Evolutionary conservation across 2,888 invertebrate genomes (phyloP).

Genomic region (Parthenolecanium corni): DNA sequence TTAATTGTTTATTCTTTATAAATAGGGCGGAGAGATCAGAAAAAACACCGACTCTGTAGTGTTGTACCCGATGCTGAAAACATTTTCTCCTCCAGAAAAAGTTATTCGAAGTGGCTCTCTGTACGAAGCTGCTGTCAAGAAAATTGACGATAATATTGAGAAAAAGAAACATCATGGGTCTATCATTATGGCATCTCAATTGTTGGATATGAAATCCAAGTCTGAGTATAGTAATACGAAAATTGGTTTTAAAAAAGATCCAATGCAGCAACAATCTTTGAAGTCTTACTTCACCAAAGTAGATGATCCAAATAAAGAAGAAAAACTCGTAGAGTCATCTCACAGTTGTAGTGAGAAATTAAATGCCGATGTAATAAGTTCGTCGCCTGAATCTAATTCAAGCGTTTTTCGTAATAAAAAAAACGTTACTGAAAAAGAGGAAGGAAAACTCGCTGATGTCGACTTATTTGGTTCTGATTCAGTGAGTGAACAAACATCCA

Average conservation of each 20-base stretch:
- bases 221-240: constrained; percentile 38
- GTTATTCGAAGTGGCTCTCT: constrained; percentile 9
- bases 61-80: constrained; percentile 30
- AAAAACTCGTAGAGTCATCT: constrained; percentile 1
- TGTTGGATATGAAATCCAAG: background rate
- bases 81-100: constrained; percentile 28
- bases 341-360: constrained; percentile 13
- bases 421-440: background rate
- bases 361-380: constrained; percentile 4
- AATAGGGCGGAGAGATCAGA: constrained; percentile 31
- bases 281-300: constrained; percentile 39
- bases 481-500: background rate
- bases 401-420: too few relatives aligned
- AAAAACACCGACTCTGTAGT: constrained; percentile 27
- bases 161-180: background rate
- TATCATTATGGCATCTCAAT: background rate
- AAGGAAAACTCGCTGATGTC: background rate
- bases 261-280: constrained; percentile 44
- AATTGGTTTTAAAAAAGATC: constrained; percentile 41
- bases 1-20: constrained; percentile 14
- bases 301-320: background rate
- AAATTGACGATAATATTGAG: background rate
- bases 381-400: constrained; percentile 21
- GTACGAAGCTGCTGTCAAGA: constrained; percentile 1
- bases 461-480: background rate